Conservation (phyloP, 2,888 invertebrate genomes). For the Criorhina ranunculi region DNA sequence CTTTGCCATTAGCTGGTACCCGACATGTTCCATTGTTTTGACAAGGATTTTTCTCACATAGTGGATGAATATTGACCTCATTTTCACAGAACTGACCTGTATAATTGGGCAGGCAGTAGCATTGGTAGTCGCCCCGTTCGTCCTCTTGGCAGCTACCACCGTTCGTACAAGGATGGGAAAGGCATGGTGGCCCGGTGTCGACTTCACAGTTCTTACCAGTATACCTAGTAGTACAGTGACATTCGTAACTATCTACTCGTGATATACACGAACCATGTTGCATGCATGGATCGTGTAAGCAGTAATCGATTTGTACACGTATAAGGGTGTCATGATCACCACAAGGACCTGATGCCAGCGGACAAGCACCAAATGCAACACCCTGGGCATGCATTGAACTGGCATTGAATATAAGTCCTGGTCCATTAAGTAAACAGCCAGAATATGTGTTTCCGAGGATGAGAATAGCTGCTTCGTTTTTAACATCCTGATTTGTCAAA, state of each 20-base stretch:
- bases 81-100: slow-evolving; percentile 90
- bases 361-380: slow-evolving; percentile 91
- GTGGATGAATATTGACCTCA: slow-evolving; percentile 88
- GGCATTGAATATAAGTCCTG: slow-evolving; percentile 91
- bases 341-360: slow-evolving; percentile 90
- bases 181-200: slow-evolving; percentile 91
- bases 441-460: slow-evolving; percentile 92
- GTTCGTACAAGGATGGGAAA: slow-evolving; percentile 89
- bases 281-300: slow-evolving; percentile 92
- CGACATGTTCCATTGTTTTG: slow-evolving; percentile 91
- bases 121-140: slow-evolving; percentile 89
- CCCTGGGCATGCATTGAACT: slow-evolving; percentile 88
- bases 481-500: slow-evolving; percentile 89
- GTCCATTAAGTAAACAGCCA: slow-evolving; percentile 94
- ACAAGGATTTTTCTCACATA: slow-evolving; percentile 92
- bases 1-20: slow-evolving; percentile 86
- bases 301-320: slow-evolving; percentile 88
- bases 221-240: slow-evolving; percentile 93
- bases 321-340: slow-evolving; percentile 85
- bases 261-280: slow-evolving; percentile 92
- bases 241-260: slow-evolving; percentile 91
- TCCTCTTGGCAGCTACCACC: slow-evolving; percentile 90
- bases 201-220: slow-evolving; percentile 94
- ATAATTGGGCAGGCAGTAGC: slow-evolving; percentile 89
- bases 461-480: slow-evolving; percentile 89